These are phyloP conservation scores for Falco rusticolus DNA, from an alignment of 2,797 vertebrate genomes.

Conservation along the genomic window DNA sequence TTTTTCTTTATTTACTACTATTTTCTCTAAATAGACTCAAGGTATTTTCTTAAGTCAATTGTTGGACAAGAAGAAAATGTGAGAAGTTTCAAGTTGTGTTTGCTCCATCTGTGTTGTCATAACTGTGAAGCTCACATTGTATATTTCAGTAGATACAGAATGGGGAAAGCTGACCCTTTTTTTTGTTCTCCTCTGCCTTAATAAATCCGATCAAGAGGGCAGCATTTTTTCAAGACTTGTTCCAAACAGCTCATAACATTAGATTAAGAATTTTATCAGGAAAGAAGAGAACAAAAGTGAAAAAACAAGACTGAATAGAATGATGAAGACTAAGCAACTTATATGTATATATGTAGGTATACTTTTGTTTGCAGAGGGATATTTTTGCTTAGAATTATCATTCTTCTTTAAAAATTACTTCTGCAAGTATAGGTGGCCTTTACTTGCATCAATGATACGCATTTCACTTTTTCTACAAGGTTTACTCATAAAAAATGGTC, in stretches of 20 bases:
- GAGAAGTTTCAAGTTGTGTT: not conserved
- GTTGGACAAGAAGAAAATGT: not conserved
- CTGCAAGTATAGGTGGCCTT: not conserved
- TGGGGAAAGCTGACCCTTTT: not conserved
- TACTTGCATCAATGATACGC: not conserved
- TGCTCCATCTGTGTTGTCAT: not conserved
- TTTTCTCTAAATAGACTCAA: not conserved
- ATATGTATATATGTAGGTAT: not conserved
- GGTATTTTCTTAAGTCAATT: not conserved
- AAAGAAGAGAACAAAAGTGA: not conserved
- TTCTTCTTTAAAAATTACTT: not conserved
- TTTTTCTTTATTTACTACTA: not conserved
- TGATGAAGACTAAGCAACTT: not conserved
- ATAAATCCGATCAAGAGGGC: not conserved
- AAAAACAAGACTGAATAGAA: not conserved
- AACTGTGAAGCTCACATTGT: not conserved
- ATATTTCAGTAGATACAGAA: not conserved
- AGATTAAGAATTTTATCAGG: not conserved
- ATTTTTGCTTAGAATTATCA: not conserved
- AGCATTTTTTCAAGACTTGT: not conserved
- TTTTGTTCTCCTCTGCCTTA: too few species aligned
- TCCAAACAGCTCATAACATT: not conserved
- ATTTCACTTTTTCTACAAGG: not conserved
- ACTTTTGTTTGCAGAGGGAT: not conserved
- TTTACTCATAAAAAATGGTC: not conserved